Percentiles rank a stretch among this genome's conserved stretches.
Evolutionary conservation across 2,888 invertebrate genomes (phyloP).

Genomic region (Cryptosula pallasiana): DNA sequence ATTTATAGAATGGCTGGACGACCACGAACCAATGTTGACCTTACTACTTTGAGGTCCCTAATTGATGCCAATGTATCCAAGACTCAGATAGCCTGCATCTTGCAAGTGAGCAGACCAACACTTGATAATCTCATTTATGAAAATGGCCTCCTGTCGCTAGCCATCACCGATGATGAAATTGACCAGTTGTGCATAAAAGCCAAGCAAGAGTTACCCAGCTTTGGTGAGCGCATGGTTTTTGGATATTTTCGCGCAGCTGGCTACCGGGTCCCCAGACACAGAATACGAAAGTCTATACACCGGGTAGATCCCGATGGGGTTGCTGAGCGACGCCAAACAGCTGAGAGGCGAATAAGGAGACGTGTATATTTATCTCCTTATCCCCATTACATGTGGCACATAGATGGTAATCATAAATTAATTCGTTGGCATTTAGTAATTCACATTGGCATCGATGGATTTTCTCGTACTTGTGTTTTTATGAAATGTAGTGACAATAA

Average conservation of each 20-base stretch:
- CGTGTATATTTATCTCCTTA: too few relatives aligned
- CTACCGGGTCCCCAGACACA: too few relatives aligned
- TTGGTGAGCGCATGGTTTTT: background rate
- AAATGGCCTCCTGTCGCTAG: too few relatives aligned
- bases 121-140: too few relatives aligned
- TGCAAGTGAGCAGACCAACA: too few relatives aligned
- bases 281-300: background rate
- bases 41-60: too few relatives aligned
- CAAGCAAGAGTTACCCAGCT: background rate
- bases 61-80: too few relatives aligned
- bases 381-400: too few relatives aligned
- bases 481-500: background rate
- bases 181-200: background rate
- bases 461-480: background rate
- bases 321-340: background rate
- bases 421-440: background rate
- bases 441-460: background rate
- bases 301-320: background rate
- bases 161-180: background rate
- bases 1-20: too few relatives aligned
- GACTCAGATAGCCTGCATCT: too few relatives aligned
- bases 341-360: background rate
- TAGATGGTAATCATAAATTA: background rate
- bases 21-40: too few relatives aligned
- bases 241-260: too few relatives aligned